Evolutionary conservation across 1,140 invertebrate genomes (phyloP), one percentile per base, ranked within the genome.

Genomic region (Pogonus chalceus): DNA sequence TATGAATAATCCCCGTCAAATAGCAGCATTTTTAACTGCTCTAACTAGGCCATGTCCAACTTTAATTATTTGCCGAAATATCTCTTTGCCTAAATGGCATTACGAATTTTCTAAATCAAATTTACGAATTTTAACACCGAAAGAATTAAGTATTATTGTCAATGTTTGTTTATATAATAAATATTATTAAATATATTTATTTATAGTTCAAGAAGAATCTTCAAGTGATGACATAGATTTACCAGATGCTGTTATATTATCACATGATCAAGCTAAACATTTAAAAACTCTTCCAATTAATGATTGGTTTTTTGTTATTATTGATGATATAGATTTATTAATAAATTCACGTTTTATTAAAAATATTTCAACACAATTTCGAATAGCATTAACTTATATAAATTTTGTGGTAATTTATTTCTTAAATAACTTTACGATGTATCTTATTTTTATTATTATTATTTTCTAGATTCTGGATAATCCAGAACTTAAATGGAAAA

Each of bases 181-280:
- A 10, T 43, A 18, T 18, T 43, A 12, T 43, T 12, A 43, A 12
- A 43, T 43, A 10, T 7, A 31, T 31, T 31, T 31, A 31, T 43
- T 9, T 43, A 16, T 43, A 43, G 37, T 43, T 43, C n/a, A n/a
- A n/a, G 37, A 43, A 43, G 37, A 43, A 31, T 31, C 26, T 43
- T 12, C 37, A 43, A 18, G 18, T 10, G 4, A 10, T 4, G 18
- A 4, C 4, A 14, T 14, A 4, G 26, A 31, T 43, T 4, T 10
- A 10, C 4, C 18, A 4, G 37, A 43, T 18, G 37, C 18, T 12
- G 18, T 43, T 12, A 4, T 43, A 18, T 7, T 43, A 10, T 18
- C 37, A 10, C 9, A 43, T 12, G 37, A 43, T 43, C 37, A 43
- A 43, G 7, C 18, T 4, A 43, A 43, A 43, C 37, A 12, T 43